Evolutionary conservation across 1,140 invertebrate genomes (phyloP).

Genomic region (Drosophila azteca): DNA sequence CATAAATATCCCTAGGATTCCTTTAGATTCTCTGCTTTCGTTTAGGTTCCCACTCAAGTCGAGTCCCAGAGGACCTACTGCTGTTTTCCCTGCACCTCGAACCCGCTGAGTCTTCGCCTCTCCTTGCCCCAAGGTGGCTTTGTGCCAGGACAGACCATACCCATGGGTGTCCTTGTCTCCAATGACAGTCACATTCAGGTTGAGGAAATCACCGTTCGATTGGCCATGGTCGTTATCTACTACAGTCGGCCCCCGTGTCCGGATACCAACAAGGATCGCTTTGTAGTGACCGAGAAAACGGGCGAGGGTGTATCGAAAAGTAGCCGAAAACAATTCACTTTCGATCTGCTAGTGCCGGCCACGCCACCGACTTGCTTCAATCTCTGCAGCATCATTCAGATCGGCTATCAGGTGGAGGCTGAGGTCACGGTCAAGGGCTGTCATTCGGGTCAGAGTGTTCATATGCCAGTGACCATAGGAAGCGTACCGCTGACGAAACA

Average conservation of each 20-base stretch:
- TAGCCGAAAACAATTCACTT: slow-evolving; percentile 54
- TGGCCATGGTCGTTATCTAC: slow-evolving; percentile 84
- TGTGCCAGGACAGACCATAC: slow-evolving; percentile 73
- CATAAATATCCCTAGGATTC: too few relatives aligned
- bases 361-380: slow-evolving; percentile 89
- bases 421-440: slow-evolving; percentile 79
- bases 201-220: slow-evolving; percentile 83
- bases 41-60: slow-evolving; percentile 61
- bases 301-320: slow-evolving; percentile 84
- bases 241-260: slow-evolving; percentile 84
- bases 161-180: slow-evolving; percentile 52
- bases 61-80: slow-evolving; percentile 65
- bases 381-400: slow-evolving; percentile 88
- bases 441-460: slow-evolving; percentile 84
- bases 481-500: slow-evolving; percentile 84
- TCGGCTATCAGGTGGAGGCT: slow-evolving; percentile 88
- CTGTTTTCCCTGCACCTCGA: slow-evolving; percentile 69
- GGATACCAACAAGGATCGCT: slow-evolving; percentile 85
- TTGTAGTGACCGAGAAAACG: slow-evolving; percentile 84
- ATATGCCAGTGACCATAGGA: slow-evolving; percentile 85
- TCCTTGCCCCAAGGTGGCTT: slow-evolving; percentile 71
- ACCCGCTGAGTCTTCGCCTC: slow-evolving; percentile 58
- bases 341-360: slow-evolving; percentile 86
- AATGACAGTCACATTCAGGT: slow-evolving; percentile 84
- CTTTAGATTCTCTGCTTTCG: too few relatives aligned